phyloP scores from a whole-genome alignment of 2,797 vertebrate species.

The Gallinago solitaria region DNA sequence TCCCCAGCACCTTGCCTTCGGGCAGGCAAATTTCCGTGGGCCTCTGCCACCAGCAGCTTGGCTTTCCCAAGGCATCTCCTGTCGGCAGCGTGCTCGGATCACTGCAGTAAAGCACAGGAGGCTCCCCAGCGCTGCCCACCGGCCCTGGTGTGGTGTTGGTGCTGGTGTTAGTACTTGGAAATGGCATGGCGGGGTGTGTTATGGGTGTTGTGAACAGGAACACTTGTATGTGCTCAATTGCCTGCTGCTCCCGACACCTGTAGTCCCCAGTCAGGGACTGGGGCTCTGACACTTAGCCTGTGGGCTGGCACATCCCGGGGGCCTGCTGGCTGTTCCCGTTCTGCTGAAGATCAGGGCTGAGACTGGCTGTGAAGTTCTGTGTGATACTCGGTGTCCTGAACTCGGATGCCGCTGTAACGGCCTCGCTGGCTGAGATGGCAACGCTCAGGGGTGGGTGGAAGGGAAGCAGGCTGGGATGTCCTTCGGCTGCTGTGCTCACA shows the following conservation, averaged over 20 bases:
- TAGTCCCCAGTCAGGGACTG: neutral
- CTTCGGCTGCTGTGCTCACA: neutral
- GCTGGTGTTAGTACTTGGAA: neutral
- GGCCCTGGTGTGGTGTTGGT: neutral
- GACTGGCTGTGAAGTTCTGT: neutral
- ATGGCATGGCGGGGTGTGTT: neutral
- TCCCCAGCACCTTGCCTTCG: accelerated
- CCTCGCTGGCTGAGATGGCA: neutral
- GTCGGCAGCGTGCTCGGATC: accelerated
- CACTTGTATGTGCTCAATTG: accelerated
- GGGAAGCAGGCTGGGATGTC: neutral
- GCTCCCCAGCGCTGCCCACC: neutral
- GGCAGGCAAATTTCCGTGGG: accelerated
- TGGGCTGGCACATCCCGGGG: neutral
- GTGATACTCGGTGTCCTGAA: neutral
- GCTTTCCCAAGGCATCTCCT: neutral
- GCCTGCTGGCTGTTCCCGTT: neutral
- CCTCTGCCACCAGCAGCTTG: neutral
- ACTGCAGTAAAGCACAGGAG: neutral
- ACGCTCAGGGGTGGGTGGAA: neutral
- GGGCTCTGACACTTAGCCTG: neutral
- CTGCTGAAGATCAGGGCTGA: neutral
- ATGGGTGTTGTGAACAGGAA: neutral
- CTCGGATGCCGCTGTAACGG: neutral
- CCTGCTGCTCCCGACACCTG: neutral